phyloP scores from a whole-genome alignment of 2,797 vertebrate species.

The Aphelocoma californica region DNA sequence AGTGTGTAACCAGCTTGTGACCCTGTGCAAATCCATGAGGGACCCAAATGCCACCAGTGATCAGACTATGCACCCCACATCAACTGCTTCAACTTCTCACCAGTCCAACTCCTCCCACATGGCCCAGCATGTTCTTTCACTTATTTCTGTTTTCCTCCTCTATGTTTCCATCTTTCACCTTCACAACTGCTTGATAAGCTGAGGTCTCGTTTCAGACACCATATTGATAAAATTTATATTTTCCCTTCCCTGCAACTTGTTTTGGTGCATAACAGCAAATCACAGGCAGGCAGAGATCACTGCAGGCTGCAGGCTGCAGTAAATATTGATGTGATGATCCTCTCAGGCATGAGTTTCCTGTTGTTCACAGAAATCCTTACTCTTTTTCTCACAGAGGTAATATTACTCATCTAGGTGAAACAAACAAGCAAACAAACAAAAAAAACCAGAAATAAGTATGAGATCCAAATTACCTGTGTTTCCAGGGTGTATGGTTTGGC shows the following conservation, averaged over 20 bases:
- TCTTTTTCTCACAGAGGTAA: not conserved
- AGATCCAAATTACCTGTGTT: not conserved
- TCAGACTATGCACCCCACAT: not conserved
- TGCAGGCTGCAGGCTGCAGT: not conserved
- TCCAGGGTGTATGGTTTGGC: not conserved
- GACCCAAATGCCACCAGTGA: not conserved
- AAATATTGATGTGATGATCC: not conserved
- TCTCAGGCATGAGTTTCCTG: not conserved
- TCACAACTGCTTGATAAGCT: not conserved
- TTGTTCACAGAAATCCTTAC: not conserved
- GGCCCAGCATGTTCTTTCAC: not conserved
- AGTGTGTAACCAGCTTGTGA: not conserved
- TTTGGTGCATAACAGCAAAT: not conserved
- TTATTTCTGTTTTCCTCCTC: not conserved
- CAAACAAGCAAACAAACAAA: not conserved
- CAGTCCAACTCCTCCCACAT: not conserved
- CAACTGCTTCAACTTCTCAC: not conserved
- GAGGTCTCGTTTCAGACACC: rapidly evolving
- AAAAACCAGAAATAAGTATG: not conserved
- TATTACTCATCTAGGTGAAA: not conserved
- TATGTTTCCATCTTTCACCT: not conserved
- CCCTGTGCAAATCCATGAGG: not conserved
- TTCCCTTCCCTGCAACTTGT: not conserved
- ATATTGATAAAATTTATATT: not conserved
- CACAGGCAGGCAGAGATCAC: not conserved